phyloP scores from a whole-genome alignment of 2,797 vertebrate species.

The Chrysocyon brachyurus region DNA sequence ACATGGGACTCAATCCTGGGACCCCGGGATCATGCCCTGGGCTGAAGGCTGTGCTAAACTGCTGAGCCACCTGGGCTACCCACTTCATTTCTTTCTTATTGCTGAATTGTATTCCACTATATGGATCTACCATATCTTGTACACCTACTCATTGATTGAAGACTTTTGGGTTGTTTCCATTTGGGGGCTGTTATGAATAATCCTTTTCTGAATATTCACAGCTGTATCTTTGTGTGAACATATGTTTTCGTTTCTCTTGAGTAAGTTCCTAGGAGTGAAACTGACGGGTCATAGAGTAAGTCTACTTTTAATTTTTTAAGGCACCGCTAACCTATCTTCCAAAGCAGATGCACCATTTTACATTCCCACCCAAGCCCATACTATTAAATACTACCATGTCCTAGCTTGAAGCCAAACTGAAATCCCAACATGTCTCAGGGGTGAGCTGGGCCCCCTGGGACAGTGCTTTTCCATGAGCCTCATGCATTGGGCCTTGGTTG shows the following conservation, averaged over 20 bases:
- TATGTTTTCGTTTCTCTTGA: constrained; percentile 70
- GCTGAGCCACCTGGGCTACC: too few species aligned
- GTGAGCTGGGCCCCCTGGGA: too few species aligned
- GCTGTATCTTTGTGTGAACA: constrained; percentile 62
- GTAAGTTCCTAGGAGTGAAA: constrained; percentile 66
- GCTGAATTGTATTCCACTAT: constrained; percentile 53
- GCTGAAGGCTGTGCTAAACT: too few species aligned
- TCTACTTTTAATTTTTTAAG: constrained; percentile 73
- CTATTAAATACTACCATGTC: background rate
- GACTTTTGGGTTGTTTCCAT: background rate
- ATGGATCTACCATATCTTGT: constrained; percentile 14
- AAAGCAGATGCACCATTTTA: constrained; percentile 40
- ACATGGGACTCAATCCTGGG: too few species aligned
- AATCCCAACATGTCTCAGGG: background rate
- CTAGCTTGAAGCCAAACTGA: background rate
- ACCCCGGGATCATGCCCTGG: too few species aligned
- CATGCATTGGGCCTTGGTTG: background rate
- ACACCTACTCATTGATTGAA: background rate
- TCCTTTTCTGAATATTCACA: constrained; percentile 69
- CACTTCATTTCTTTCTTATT: constrained; percentile 23
- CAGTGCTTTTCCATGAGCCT: background rate
- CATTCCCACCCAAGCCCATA: background rate
- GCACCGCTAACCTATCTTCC: constrained; percentile 56
- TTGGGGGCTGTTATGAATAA: constrained; percentile 51
- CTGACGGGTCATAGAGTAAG: constrained; percentile 42